These are phyloP conservation scores for Lasioglossum pauxillum DNA, from an alignment of 2,888 invertebrate species.

Conservation along the genomic window DNA sequence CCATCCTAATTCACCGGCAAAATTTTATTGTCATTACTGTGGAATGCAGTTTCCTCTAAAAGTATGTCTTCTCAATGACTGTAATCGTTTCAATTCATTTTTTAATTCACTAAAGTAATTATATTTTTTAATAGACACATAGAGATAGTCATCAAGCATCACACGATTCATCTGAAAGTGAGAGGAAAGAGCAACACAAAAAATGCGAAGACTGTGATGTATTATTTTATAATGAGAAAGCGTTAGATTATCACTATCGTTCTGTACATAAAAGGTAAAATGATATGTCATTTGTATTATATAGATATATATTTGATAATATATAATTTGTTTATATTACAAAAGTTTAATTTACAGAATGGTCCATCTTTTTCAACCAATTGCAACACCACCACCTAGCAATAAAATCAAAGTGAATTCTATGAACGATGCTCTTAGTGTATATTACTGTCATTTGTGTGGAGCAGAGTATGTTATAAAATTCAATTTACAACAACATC, in stretches of 20 bases:
- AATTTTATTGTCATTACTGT: conserved; percentile 89
- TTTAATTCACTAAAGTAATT: conserved; percentile 29
- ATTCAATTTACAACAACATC: conserved; percentile 87
- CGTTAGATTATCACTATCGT: conserved; percentile 87
- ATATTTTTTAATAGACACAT: conserved; percentile 83
- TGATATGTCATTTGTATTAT: no score
- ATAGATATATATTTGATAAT: no score
- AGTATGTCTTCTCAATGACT: conserved; percentile 79
- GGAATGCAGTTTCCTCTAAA: conserved; percentile 89
- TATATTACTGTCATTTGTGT: conserved; percentile 87
- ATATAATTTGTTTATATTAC: conserved; percentile 8
- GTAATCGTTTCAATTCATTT: neutral
- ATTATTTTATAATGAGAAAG: conserved; percentile 86
- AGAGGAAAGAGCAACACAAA: conserved; percentile 70
- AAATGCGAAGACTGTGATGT: conserved; percentile 87
- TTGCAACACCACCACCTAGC: conserved; percentile 85
- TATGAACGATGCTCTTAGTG: conserved; percentile 85
- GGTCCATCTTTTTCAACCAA: conserved; percentile 84
- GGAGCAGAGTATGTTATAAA: conserved; percentile 89
- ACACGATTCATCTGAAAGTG: conserved; percentile 82
- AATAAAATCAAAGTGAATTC: conserved; percentile 86
- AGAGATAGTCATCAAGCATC: conserved; percentile 87
- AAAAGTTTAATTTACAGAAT: conserved; percentile 77
- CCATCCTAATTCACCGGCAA: conserved; percentile 87
- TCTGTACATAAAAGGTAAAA: conserved; percentile 85